phyloP scores from a whole-genome alignment of 2,113 vertebrate species.

The Mystacornis crossleyi region DNA sequence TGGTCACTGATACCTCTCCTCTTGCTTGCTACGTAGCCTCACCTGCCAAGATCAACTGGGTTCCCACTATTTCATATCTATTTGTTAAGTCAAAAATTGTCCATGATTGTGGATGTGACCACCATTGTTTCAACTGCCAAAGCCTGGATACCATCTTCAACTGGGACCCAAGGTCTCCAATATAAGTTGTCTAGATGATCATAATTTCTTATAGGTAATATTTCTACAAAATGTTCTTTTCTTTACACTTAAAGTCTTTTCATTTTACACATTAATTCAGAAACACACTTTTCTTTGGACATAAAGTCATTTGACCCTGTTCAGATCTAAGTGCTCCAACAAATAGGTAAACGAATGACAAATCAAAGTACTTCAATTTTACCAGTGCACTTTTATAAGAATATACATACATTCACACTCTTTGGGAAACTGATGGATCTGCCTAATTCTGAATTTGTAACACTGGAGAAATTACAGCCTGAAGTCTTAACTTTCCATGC shows the following conservation, averaged over 20 bases:
- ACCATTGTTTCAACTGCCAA: background rate
- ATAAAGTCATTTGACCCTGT: background rate
- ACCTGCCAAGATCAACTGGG: background rate
- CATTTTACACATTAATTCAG: background rate
- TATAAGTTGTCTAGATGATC: background rate
- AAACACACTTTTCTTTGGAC: background rate
- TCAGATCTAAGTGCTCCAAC: background rate
- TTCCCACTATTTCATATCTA: background rate
- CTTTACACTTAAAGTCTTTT: background rate
- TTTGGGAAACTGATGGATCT: background rate
- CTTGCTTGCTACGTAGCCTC: background rate
- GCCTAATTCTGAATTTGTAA: background rate
- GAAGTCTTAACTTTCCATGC: background rate
- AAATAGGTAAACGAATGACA: background rate
- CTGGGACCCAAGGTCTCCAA: background rate
- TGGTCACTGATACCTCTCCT: background rate
- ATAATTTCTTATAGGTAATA: background rate
- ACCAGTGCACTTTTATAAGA: background rate
- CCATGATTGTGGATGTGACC: background rate
- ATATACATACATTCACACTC: background rate
- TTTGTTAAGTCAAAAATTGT: background rate
- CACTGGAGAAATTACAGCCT: background rate
- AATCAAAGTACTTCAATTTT: background rate
- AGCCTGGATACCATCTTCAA: background rate
- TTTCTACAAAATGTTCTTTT: background rate